Conservation (phyloP, 2,888 invertebrate species). For the Tupiocoris notatus region DNA sequence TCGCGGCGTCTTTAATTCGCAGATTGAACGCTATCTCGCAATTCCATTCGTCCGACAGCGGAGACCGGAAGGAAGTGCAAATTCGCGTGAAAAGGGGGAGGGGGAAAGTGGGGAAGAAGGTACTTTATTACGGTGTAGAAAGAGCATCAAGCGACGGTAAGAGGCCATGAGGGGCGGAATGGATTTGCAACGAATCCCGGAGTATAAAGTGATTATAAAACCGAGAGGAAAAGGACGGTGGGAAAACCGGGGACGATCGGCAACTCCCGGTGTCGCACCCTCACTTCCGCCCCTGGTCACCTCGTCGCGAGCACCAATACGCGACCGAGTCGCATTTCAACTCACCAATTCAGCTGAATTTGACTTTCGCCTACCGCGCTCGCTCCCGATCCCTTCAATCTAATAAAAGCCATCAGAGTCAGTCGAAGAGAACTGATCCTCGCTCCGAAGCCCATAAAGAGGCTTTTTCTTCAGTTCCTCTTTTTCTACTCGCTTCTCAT, state of each 20-base stretch:
- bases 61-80: neutral
- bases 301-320: neutral
- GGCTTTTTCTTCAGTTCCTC: neutral
- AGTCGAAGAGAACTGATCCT: neutral
- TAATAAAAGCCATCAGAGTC: constrained; percentile 15
- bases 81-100: neutral
- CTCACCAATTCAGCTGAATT: constrained; percentile 21
- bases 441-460: neutral
- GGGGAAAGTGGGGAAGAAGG: neutral
- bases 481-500: neutral
- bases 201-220: constrained; percentile 21
- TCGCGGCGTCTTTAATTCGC: too few species aligned
- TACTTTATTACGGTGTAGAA: neutral
- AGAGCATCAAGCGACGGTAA: neutral
- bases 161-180: neutral
- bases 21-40: neutral
- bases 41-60: neutral
- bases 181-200: constrained; percentile 17
- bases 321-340: neutral
- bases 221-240: neutral
- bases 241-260: constrained; percentile 6
- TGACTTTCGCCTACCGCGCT: constrained; percentile 9
- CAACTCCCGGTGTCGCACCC: neutral
- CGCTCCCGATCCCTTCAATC: neutral
- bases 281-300: neutral